Base-by-base conservation (phyloP, 2,113 vertebrate species). In the Sebastes fasciatus region DNA sequence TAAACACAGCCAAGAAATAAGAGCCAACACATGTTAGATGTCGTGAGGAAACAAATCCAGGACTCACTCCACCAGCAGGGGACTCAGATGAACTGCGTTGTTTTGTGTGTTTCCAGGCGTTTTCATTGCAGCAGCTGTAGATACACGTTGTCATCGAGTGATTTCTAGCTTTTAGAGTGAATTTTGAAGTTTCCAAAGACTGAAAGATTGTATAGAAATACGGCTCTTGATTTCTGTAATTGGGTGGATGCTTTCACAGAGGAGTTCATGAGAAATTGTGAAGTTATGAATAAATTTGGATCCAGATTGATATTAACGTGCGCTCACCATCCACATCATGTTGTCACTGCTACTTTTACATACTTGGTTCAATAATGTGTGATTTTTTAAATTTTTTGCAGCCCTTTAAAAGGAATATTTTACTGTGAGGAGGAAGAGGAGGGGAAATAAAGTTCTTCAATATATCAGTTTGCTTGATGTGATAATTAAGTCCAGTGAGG, bases 401-500 rank as follows among this genome's bases (percentile, higher is more conserved):
- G 10, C 21, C 17, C 46, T 52, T 79, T 34, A 0, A 34, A 19
- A 55, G 40, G 34, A 19, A 43, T 12, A 12, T 45, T 58, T 77
- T 5, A 49, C 40, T 60, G 52, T 49, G 42, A 34, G 40, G 17
- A 62, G 2, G n/a, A 21, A 23, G 34, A 34, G 17, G 23, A 26
- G 19, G 16, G 12, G 3, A 83, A 86, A 90, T 75, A 63, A 80
- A 82, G 17, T 34, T 78, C 49, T 83, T 78, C 1, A 23, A 85
- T 71, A 61, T 16, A 52, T 58, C 40, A 12, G 3, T 10, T 5
- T 42, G 26, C 3, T 71, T 12, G 17, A 54, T 76, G 82, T 80
- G 74, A 73, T 86, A 75, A 92, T 85, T 81, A 48, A 74, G 66
- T 2, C 62, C 49, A 0, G 2, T 84, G 82, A 90, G 62, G 70